Conservation (phyloP, 2,113 vertebrate genomes). For the human (Homo sapiens) region GRCh38 chr6:15861001-15861500, state of each 20-base stretch:
- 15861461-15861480: conserved; percentile 33
- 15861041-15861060: conserved; percentile 20
- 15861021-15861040: not conserved
- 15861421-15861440: not conserved
- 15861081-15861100: not conserved
- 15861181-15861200: not conserved
- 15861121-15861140: not conserved
- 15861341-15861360: conserved; percentile 1
- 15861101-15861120: not conserved
- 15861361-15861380: not conserved
- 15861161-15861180: not conserved
- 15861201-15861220: not conserved
- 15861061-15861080: conserved; percentile 25
- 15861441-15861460: not conserved
- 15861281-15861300: not conserved
- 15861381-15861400: not conserved
- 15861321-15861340: not conserved
- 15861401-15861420: not conserved
- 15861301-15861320: not conserved
- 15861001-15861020: conserved; percentile 24
- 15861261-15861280: not conserved
- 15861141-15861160: not conserved
- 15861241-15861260: not conserved
- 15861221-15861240: not conserved
- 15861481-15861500: not conserved